Base-by-base conservation (phyloP, 1,140 invertebrate species). In the Frieseomelitta varia region DNA sequence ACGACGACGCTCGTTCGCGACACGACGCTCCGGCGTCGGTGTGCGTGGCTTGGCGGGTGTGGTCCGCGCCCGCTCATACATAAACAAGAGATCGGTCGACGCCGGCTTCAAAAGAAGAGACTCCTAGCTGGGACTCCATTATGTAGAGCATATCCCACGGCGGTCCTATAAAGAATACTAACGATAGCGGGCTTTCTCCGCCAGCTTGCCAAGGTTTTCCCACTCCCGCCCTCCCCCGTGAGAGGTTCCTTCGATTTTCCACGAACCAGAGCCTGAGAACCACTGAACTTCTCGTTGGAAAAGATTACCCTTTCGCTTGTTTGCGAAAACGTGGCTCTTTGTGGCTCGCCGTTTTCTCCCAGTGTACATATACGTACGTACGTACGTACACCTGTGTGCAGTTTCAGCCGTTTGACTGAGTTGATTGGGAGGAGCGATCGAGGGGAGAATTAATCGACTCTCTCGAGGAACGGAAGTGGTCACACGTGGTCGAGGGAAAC, bases 141-240 rank as follows among this genome's bases (percentile, higher is more conserved):
- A 95, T 94, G 94, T 94, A 94, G 94, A 94, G 93, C 93, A 92
- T 93, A 95, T 94, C 93, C 93, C 93, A 92, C 92, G 91, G 89
- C 86, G 92, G 89, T 91, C 90, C 93, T 93, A 94, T 94, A 93
- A 95, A 94, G 94, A 94, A 95, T 95, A 94, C 93, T 94, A 95
- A 95, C 94, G 94, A 94, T 93, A 93, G 88, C 39, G 39, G 91
- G 91, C 92, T 92, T 93, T 94, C 91, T 94, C 90, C 92, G 86
- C 39, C 39, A 8, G 39, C 81, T 75, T 76, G 87, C 80, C 89
- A 87, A 85, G 83, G 85, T 86, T 91, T n/a, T 84, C 56, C 79
- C 56, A 47, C 10, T 6, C 39, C 39, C 39, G 0, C 39, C 4
- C 39, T 6, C 0, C 6, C 8, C 4, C 39, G 6, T 6, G 39